These are phyloP conservation scores for Elymnias hypermnestra DNA, from an alignment of 1,140 invertebrate species.

Conservation along the genomic window DNA sequence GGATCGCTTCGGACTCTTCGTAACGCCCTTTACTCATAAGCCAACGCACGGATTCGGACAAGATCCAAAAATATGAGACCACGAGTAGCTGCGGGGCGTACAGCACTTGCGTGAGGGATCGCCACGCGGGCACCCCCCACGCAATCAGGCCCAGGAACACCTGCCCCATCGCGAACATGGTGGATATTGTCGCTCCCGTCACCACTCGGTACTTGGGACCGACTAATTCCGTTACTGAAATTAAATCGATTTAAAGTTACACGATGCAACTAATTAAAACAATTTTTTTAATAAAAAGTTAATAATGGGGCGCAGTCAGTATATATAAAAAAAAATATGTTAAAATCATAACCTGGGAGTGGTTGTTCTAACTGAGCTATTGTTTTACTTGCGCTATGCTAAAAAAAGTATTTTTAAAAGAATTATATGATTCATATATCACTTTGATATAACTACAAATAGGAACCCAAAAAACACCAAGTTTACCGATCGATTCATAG, in stretches of 20 bases:
- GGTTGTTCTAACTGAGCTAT: too few species aligned
- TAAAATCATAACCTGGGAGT: constrained; percentile 44
- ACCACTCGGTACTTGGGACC: constrained; percentile 84
- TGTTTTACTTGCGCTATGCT: too few species aligned
- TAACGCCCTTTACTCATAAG: constrained; percentile 79
- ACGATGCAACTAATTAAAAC: too few species aligned
- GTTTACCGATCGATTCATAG: too few species aligned
- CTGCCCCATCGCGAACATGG: constrained; percentile 83
- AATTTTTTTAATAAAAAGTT: too few species aligned
- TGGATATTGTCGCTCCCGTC: constrained; percentile 83
- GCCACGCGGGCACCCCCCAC: constrained; percentile 83
- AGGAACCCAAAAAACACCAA: too few species aligned
- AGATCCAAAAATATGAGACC: constrained; percentile 79
- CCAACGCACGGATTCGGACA: constrained; percentile 86
- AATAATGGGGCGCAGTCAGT: too few species aligned
- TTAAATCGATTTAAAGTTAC: background rate
- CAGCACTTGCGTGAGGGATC: constrained; percentile 80
- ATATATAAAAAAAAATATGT: too few species aligned
- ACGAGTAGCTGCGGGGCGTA: constrained; percentile 83
- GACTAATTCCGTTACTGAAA: constrained; percentile 84
- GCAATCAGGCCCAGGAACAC: constrained; percentile 82
- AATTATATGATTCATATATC: background rate
- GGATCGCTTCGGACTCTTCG: constrained; percentile 78
- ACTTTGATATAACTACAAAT: too few species aligned
- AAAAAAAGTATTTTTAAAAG: too few species aligned